These are phyloP conservation scores for Albula goreensis DNA, from an alignment of 2,113 vertebrate species.

Conservation along the genomic window DNA sequence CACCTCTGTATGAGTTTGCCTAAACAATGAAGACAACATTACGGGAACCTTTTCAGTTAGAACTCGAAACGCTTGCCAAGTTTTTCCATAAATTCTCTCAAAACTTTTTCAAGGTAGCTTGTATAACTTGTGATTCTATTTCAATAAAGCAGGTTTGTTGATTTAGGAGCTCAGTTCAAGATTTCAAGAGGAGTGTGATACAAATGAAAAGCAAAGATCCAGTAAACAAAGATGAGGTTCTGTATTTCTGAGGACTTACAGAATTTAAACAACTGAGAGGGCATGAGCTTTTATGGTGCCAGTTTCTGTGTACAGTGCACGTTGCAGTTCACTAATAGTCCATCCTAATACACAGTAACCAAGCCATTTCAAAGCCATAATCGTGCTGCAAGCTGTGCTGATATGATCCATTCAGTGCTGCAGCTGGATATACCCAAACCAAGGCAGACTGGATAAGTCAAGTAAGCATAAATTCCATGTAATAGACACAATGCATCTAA, in stretches of 20 bases:
- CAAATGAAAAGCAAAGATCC: conserved; percentile 42
- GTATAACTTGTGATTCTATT: conserved; percentile 36
- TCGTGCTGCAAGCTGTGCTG: too few species aligned
- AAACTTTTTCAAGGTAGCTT: conserved; percentile 12
- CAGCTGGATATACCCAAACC: too few species aligned
- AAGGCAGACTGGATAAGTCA: too few species aligned
- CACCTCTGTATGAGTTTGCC: conserved; percentile 1
- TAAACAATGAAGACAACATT: conserved; percentile 36
- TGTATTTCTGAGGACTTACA: conserved; percentile 19
- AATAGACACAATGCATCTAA: too few species aligned
- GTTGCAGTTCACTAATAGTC: neutral
- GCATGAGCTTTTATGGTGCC: conserved; percentile 27
- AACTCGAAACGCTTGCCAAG: conserved; percentile 36
- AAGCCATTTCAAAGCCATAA: too few species aligned
- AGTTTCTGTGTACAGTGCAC: conserved; percentile 9
- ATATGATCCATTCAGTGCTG: too few species aligned
- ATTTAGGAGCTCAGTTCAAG: conserved; percentile 33
- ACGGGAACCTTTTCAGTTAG: conserved; percentile 32
- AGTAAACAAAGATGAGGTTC: conserved; percentile 44
- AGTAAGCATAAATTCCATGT: too few species aligned
- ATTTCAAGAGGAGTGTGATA: conserved; percentile 29
- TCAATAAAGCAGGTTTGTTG: conserved; percentile 33
- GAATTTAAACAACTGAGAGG: conserved; percentile 46
- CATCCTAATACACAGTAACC: too few species aligned
- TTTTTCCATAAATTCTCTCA: neutral